phyloP scores from a whole-genome alignment of 2,888 invertebrate genomes.

The Aspidiotus destructor region DNA sequence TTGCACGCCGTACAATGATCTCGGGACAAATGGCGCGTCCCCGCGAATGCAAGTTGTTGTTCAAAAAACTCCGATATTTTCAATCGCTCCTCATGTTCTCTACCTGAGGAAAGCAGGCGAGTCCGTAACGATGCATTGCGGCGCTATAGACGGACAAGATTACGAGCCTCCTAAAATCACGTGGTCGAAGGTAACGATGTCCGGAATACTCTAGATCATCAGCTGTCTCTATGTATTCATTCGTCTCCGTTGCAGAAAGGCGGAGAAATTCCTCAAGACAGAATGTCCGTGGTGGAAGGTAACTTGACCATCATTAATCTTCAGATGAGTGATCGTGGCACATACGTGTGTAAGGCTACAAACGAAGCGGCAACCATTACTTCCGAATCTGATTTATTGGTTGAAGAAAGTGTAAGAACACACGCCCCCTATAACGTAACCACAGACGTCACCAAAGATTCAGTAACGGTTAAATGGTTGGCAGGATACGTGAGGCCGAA shows the following conservation, averaged over 20 bases:
- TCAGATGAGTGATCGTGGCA: slow-evolving; percentile 75
- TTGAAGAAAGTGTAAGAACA: slow-evolving; percentile 78
- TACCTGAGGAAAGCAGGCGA: slow-evolving; percentile 76
- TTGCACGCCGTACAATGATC: slow-evolving; percentile 81
- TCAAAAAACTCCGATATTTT: slow-evolving; percentile 74
- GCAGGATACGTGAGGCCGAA: slow-evolving; percentile 69
- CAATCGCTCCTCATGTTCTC: slow-evolving; percentile 66
- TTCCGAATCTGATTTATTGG: slow-evolving; percentile 67
- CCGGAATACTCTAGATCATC: not conserved
- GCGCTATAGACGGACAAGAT: slow-evolving; percentile 59
- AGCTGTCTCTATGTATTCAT: not conserved
- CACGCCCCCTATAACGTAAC: slow-evolving; percentile 73
- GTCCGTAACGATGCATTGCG: slow-evolving; percentile 71
- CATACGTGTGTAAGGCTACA: slow-evolving; percentile 70
- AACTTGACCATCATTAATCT: slow-evolving; percentile 75
- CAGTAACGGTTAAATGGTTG: slow-evolving; percentile 71
- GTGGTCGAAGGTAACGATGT: slow-evolving; percentile 54
- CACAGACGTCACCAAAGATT: slow-evolving; percentile 59
- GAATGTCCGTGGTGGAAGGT: slow-evolving; percentile 58
- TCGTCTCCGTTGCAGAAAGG: slow-evolving; percentile 3
- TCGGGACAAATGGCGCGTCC: slow-evolving; percentile 78
- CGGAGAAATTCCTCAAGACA: slow-evolving; percentile 13
- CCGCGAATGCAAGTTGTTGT: slow-evolving; percentile 73
- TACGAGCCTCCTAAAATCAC: slow-evolving; percentile 55
- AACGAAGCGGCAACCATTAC: slow-evolving; percentile 81